Conservation (phyloP, 2,888 invertebrate genomes). For the Megalurothrips usitatus region DNA sequence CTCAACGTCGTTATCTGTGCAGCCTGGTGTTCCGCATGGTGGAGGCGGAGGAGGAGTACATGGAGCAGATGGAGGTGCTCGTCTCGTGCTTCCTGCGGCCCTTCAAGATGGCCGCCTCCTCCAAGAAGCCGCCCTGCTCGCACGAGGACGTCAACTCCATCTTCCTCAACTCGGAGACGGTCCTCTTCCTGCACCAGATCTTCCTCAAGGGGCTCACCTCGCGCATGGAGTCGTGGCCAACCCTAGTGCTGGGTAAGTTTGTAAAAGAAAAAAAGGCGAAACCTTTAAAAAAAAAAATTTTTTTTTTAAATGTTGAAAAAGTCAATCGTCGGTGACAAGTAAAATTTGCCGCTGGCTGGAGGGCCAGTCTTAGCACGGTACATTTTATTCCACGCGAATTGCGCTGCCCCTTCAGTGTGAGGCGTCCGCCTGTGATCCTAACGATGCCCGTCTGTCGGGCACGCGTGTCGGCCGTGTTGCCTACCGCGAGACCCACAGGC, state of each 20-base stretch:
- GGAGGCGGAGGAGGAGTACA: conserved; percentile 88
- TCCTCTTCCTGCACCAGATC: conserved; percentile 88
- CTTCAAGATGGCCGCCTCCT: conserved; percentile 90
- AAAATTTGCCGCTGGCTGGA: no score
- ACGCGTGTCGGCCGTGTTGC: not conserved
- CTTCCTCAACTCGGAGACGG: conserved; percentile 87
- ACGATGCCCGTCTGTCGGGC: not conserved
- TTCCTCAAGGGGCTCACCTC: conserved; percentile 89
- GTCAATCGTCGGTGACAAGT: not conserved
- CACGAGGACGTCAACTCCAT: conserved; percentile 94
- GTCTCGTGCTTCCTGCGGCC: conserved; percentile 83
- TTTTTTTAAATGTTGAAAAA: not conserved
- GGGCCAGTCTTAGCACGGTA: no score
- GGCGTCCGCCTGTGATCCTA: not conserved
- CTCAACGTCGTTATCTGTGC: no score
- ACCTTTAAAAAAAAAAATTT: not conserved
- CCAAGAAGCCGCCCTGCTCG: conserved; percentile 85
- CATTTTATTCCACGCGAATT: no score
- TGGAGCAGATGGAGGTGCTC: conserved; percentile 80
- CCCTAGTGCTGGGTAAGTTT: conserved; percentile 75
- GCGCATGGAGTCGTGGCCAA: conserved; percentile 90
- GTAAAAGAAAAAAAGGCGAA: not conserved
- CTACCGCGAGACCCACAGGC: not conserved
- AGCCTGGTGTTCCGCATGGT: conserved; percentile 87
- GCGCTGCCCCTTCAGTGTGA: no score